Conservation (phyloP, 2,113 vertebrate genomes). For the Thamnaconus septentrionalis region DNA sequence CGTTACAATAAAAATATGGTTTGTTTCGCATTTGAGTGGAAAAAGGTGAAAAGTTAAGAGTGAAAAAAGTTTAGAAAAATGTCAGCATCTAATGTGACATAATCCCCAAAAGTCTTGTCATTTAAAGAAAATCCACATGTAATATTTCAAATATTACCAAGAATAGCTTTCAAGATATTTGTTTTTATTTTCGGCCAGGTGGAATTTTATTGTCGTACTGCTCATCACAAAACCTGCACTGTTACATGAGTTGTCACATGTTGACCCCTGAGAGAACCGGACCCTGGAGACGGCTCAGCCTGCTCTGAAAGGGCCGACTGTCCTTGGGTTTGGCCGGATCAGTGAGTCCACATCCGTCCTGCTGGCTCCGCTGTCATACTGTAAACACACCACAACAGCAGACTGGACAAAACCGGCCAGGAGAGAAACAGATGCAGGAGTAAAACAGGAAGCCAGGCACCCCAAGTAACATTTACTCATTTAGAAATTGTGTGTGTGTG, state of each 20-base stretch:
- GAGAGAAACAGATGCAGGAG: background rate
- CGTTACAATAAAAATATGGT: too few species aligned
- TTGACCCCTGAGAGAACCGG: background rate
- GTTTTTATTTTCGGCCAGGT: too few species aligned
- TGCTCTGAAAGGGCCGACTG: conserved; percentile 54
- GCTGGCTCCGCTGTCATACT: conserved; percentile 10
- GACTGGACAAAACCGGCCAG: background rate
- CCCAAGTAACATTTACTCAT: background rate
- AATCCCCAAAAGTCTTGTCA: too few species aligned
- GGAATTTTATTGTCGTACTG: too few species aligned
- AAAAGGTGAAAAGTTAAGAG: too few species aligned
- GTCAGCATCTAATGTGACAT: too few species aligned
- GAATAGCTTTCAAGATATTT: too few species aligned
- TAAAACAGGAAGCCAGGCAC: background rate
- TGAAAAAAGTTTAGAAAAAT: too few species aligned
- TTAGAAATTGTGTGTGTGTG: too few species aligned
- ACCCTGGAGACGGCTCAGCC: conserved; percentile 25
- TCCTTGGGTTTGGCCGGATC: conserved; percentile 39
- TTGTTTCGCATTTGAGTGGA: too few species aligned
- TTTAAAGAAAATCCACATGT: too few species aligned
- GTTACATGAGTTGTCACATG: conserved; percentile 7
- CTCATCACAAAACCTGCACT: background rate
- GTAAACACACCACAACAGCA: conserved; percentile 26
- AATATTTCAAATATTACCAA: too few species aligned
- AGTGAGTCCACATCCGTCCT: conserved; percentile 38